Conservation (phyloP, 1,140 invertebrate genomes). For the Panagrolaimus sp. region DNA sequence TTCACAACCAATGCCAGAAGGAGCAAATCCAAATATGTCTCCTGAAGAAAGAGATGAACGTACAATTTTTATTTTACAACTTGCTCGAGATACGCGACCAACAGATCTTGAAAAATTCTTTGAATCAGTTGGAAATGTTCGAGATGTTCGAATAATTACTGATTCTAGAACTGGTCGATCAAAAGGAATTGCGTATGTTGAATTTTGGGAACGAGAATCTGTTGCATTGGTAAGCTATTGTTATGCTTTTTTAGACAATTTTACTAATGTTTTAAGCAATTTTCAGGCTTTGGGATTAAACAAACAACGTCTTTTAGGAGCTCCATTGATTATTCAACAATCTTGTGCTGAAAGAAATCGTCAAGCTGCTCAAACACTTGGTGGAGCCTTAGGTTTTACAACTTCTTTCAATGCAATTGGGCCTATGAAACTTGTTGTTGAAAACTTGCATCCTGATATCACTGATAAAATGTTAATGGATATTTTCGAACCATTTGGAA, state of each 20-base stretch:
- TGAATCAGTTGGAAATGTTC: conserved; percentile 92
- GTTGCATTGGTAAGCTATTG: conserved; percentile 74
- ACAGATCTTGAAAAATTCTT: conserved; percentile 98
- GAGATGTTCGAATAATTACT: conserved; percentile 94
- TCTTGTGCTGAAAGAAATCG: conserved; percentile 98
- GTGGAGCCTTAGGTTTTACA: conserved; percentile 42
- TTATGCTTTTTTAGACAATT: too few relatives aligned
- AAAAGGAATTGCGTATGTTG: conserved; percentile 98
- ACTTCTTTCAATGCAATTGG: conserved; percentile 63
- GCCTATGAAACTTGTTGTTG: conserved; percentile 92
- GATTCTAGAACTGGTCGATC: conserved; percentile 97
- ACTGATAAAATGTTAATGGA: conserved; percentile 96
- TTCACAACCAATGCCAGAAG: conserved; percentile 47
- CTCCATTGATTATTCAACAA: conserved; percentile 95
- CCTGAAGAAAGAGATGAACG: conserved; percentile 94
- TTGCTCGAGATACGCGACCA: conserved; percentile 78
- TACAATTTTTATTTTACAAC: conserved; percentile 95
- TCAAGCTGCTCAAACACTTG: conserved; percentile 66
- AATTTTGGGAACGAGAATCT: conserved; percentile 95
- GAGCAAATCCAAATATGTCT: conserved; percentile 68
- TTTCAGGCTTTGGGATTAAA: conserved; percentile 85
- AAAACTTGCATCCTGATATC: conserved; percentile 96
- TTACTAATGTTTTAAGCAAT: background rate
- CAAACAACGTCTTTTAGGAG: conserved; percentile 88
- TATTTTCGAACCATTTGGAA: conserved; percentile 99